Conservation (phyloP, 2,888 invertebrate genomes). For the Drosophila tripunctata region DNA sequence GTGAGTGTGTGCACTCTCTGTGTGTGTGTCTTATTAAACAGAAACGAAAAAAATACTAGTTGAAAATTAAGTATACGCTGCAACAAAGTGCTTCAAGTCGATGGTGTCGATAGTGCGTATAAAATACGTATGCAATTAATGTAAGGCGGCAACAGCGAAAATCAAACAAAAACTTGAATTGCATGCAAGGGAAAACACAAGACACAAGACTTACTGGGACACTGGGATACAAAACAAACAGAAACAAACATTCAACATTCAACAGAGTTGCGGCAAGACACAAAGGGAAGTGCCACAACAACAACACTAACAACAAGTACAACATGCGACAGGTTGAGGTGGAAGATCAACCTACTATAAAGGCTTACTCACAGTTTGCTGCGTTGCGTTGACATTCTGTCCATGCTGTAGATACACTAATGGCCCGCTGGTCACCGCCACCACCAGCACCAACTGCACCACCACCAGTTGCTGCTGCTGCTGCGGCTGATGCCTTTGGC, state of each 20-base stretch:
- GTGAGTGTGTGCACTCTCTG: conserved; percentile 1
- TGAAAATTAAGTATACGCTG: conserved; percentile 57
- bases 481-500: too few relatives aligned
- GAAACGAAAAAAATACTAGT: conserved; percentile 1
- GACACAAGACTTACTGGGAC: conserved; percentile 1
- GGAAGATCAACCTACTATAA: conserved; percentile 39
- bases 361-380: conserved; percentile 82
- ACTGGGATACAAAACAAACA: conserved; percentile 20
- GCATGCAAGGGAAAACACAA: conserved; percentile 1
- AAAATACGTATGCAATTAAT: conserved; percentile 73
- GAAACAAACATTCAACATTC: conserved; percentile 39
- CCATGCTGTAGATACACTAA: conserved; percentile 81
- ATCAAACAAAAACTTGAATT: conserved; percentile 8
- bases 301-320: too few relatives aligned
- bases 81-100: conserved; percentile 48
- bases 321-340: conserved; percentile 65
- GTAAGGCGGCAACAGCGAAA: conserved; percentile 39
- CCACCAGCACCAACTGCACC: conserved; percentile 20
- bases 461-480: conserved; percentile 25
- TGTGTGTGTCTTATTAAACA: conserved; percentile 17
- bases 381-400: conserved; percentile 72
- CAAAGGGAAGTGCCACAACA: conserved; percentile 20
- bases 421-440: conserved; percentile 58
- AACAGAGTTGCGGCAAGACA: conserved; percentile 45
- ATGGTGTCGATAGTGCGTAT: conserved; percentile 38